Evolutionary conservation across 1,140 invertebrate species (phyloP), one percentile per base, ranked within the genome.

Genomic region (Caerostris extrusa): DNA sequence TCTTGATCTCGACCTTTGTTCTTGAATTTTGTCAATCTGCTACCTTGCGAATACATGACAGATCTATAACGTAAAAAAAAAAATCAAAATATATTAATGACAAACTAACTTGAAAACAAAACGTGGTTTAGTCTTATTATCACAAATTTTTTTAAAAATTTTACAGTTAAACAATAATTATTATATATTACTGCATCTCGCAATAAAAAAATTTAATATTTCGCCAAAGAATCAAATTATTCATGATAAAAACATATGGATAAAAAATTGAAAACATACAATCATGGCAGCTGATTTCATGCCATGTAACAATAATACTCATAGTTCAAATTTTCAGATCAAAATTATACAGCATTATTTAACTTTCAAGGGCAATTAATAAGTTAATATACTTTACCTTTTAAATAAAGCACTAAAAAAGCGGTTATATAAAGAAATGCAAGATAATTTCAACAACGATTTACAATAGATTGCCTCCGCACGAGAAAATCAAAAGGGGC

Each of bases 1-100:
- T 96, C 96, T 50, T 95, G 95, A 94, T 96, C 95, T 90, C 96
- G 96, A 53, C 96, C 96, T 87, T 95, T 95, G 95, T 96, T 96
- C 94, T 96, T 96, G 94, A 96, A 96, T 61, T 94, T 95, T 81
- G 95, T 95, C 17, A 96, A 81, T 19, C 96, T 95, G 34, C 34
- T n/a, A 34, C 34, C 34, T 60, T 86, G 83, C 3, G 82, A 57
- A 87, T 86, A 77, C 91, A 93, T 93, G 7, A n/a, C 86, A 14
- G 67, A 81, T 34, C 69, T 56, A 5, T 14, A 34, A 5, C 4
- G 14, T 69, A 55, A 82, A 83, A 61, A 83, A 7, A 91, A 17
- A 85, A 64, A 19, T 83, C 2, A 1, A 61, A 19, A 56, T 67
- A 58, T 53, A 61, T 34, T n/a, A 50, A 19, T 5, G 50, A 7